Conservation (phyloP, 2,888 invertebrate genomes). For the Watsonalla cultraria region DNA sequence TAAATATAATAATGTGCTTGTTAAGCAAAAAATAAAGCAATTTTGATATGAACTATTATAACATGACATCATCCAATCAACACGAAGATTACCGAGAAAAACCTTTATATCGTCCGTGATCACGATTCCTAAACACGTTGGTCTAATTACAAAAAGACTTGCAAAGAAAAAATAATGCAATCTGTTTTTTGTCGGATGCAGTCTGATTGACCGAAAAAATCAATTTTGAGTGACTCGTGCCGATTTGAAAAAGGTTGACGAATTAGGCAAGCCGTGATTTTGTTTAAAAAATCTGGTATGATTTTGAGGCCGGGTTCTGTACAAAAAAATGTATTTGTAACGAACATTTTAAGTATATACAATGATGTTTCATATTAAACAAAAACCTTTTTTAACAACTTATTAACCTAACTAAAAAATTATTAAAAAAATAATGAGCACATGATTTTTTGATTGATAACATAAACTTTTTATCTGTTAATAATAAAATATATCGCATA, state of each 20-base stretch:
- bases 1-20: too few relatives aligned
- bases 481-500: too few relatives aligned
- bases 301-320: background rate
- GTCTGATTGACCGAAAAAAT: slow-evolving; percentile 51
- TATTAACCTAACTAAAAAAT: too few relatives aligned
- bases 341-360: too few relatives aligned
- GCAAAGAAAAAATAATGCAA: slow-evolving; percentile 43
- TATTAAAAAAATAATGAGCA: too few relatives aligned
- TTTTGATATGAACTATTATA: too few relatives aligned
- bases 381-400: too few relatives aligned
- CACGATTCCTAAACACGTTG: slow-evolving; percentile 42
- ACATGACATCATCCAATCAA: slow-evolving; percentile 61
- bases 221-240: slow-evolving; percentile 61
- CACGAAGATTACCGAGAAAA: slow-evolving; percentile 47
- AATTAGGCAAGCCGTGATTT: slow-evolving; percentile 18
- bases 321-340: background rate
- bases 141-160: slow-evolving; percentile 55
- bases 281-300: background rate
- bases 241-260: slow-evolving; percentile 28
- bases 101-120: slow-evolving; percentile 25
- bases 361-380: too few relatives aligned
- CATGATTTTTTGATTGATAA: too few relatives aligned
- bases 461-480: too few relatives aligned
- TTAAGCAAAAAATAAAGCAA: too few relatives aligned
- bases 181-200: slow-evolving; percentile 55